Evolutionary conservation across 2,797 vertebrate genomes (phyloP).

Genomic region (Clarias platycephalus): DNA sequence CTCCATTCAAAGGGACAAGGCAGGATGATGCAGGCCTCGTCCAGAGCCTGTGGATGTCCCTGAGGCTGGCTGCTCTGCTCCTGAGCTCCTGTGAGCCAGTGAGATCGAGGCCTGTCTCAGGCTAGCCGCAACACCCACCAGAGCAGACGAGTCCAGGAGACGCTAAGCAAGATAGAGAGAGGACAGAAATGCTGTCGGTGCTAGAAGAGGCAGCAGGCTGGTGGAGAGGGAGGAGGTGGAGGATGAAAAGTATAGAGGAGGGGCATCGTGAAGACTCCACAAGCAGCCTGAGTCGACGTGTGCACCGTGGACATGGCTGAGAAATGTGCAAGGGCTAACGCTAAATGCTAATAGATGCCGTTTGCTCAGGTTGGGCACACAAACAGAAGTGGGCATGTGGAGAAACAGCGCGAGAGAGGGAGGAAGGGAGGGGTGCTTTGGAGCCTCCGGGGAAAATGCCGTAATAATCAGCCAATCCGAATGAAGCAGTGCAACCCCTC

Average conservation of each 20-base stretch:
- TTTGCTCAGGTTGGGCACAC: slow-evolving; percentile 31
- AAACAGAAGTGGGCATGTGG: slow-evolving; percentile 44
- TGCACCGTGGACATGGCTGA: slow-evolving; percentile 43
- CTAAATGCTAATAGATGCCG: slow-evolving; percentile 53
- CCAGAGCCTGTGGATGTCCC: slow-evolving; percentile 9
- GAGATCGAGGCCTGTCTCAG: slow-evolving; percentile 8
- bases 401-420: slow-evolving; percentile 61
- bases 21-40: background rate
- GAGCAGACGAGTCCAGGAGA: slow-evolving; percentile 24
- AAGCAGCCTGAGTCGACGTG: slow-evolving; percentile 54
- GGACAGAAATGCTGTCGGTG: slow-evolving; percentile 43
- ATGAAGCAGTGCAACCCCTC: slow-evolving; percentile 72
- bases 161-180: slow-evolving; percentile 2
- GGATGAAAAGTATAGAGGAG: slow-evolving; percentile 45
- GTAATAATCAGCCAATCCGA: slow-evolving; percentile 92
- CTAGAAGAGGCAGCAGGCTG: slow-evolving; percentile 51
- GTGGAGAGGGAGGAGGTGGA: slow-evolving; percentile 36
- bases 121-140: slow-evolving; percentile 13
- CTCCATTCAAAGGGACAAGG: background rate
- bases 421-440: slow-evolving; percentile 63
- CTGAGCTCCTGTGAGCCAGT: slow-evolving; percentile 4
- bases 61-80: slow-evolving; percentile 4
- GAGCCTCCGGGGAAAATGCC: slow-evolving; percentile 81
- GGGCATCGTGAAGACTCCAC: slow-evolving; percentile 54
- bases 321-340: slow-evolving; percentile 38